Conservation (phyloP, 2,797 vertebrate species). For the Paguma larvata region DNA sequence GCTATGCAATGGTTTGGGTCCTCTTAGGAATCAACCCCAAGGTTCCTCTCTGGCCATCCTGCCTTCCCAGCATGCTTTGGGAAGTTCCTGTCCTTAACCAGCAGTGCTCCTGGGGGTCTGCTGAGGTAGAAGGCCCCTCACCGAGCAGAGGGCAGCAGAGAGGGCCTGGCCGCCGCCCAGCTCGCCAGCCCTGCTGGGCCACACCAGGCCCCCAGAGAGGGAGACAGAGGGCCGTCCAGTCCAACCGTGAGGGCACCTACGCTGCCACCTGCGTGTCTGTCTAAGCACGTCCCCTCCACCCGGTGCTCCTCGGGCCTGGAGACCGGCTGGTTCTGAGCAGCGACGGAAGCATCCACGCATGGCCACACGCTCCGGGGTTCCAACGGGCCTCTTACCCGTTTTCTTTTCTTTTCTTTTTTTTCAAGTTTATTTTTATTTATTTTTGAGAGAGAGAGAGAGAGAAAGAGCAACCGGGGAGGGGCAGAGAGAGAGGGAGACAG, state of each 20-base stretch:
- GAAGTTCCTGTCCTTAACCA: neutral
- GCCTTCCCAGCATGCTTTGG: neutral
- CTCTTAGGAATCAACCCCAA: fast-evolving
- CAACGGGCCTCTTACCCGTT: neutral
- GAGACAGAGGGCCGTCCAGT: neutral
- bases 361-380: neutral
- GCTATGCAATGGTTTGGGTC: neutral
- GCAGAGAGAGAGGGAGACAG: too few relatives aligned
- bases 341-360: neutral
- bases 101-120: neutral
- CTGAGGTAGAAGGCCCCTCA: neutral
- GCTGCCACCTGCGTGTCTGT: neutral
- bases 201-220: neutral
- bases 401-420: neutral
- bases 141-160: neutral
- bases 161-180: neutral
- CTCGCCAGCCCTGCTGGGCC: neutral
- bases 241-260: neutral
- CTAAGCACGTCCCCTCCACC: neutral
- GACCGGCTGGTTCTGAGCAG: neutral
- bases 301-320: neutral
- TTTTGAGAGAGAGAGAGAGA: too few relatives aligned
- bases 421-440: too few relatives aligned
- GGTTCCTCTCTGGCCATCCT: neutral
- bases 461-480: too few relatives aligned